These are phyloP conservation scores for Pyrgilauda ruficollis DNA, from an alignment of 2,113 vertebrate species.

Conservation along the genomic window DNA sequence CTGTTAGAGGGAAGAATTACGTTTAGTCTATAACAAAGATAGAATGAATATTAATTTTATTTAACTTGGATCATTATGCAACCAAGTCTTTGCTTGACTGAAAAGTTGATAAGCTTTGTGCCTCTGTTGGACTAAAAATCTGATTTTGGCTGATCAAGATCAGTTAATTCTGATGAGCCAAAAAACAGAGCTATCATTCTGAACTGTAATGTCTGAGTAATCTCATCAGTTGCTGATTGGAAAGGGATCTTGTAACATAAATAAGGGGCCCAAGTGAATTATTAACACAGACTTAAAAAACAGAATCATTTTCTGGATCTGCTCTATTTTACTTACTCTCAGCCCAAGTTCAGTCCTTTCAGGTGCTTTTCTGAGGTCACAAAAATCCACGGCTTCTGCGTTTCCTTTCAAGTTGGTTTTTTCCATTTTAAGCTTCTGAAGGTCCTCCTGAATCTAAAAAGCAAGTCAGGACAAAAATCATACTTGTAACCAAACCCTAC, in stretches of 20 bases:
- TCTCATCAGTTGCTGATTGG: not conserved
- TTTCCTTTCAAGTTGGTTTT: not conserved
- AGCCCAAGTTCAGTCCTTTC: constrained; percentile 72
- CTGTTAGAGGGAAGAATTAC: constrained; percentile 65
- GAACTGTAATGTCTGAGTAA: not conserved
- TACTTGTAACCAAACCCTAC: not conserved
- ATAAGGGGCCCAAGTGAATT: not conserved
- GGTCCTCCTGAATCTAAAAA: constrained; percentile 79
- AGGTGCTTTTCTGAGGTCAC: constrained; percentile 69
- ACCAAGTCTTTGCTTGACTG: not conserved
- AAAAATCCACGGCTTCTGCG: constrained; percentile 45
- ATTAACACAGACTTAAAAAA: not conserved
- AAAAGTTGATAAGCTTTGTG: not conserved
- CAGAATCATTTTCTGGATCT: accelerated
- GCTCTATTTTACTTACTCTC: constrained; percentile 66
- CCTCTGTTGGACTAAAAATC: not conserved
- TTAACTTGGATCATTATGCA: not conserved
- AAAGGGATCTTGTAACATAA: not conserved
- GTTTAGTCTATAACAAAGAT: not conserved
- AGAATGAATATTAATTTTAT: not conserved
- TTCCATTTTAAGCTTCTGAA: constrained; percentile 73
- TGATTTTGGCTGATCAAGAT: not conserved
- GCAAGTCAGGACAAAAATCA: not conserved
- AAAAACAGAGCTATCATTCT: not conserved
- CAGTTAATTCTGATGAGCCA: not conserved